Percentiles rank a stretch among this genome's conserved stretches.
Evolutionary conservation across 2,797 vertebrate genomes (phyloP).

Genomic region (Clarias pachynema): DNA sequence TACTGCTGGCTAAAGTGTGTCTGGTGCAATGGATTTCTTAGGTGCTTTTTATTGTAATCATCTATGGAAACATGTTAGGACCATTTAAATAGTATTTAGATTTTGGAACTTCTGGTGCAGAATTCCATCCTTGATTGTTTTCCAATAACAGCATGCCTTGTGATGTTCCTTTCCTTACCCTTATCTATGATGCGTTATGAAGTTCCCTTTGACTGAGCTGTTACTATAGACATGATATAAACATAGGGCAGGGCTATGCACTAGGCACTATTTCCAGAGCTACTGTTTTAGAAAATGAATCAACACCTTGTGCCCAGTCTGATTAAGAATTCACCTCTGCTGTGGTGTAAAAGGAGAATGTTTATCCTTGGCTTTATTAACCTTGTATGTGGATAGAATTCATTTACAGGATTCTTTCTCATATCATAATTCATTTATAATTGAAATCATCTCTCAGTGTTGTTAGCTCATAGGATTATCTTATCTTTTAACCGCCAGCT

Average conservation of each 20-base stretch:
- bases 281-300: background rate
- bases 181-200: background rate
- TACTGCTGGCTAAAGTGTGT: background rate
- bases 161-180: background rate
- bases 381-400: background rate
- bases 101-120: background rate
- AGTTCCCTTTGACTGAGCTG: background rate
- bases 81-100: background rate
- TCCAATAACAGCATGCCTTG: no score
- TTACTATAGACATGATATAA: background rate
- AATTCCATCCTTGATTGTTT: no score
- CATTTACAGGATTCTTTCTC: background rate
- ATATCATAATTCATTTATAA: background rate
- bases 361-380: background rate
- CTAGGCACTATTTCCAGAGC: background rate
- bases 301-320: no score
- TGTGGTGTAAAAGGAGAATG: background rate
- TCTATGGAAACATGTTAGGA: background rate
- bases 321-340: background rate
- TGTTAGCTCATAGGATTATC: background rate
- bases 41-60: background rate
- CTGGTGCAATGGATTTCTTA: background rate
- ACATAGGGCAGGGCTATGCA: no score
- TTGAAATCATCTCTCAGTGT: background rate
- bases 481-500: conserved; percentile 2